Conservation (phyloP, 2,888 invertebrate species). For the Zygaena filipendulae region DNA sequence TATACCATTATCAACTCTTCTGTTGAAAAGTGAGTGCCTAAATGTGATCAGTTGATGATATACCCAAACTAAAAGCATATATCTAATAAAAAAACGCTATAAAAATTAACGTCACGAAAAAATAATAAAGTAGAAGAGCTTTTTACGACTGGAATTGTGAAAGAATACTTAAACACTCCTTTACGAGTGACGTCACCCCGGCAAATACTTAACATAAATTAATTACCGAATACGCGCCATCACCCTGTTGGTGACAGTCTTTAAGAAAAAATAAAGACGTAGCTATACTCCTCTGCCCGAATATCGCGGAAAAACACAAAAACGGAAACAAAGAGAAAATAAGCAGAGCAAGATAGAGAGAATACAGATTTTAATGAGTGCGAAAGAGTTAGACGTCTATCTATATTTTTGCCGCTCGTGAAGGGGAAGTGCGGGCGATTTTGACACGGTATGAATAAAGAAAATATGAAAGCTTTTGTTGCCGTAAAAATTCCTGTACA, state of each 20-base stretch:
- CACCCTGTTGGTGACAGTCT: constrained; percentile 53
- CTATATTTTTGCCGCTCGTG: constrained; percentile 45
- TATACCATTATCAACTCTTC: no score
- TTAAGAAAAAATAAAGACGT: constrained; percentile 36
- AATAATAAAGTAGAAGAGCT: constrained; percentile 12
- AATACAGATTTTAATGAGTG: constrained; percentile 37
- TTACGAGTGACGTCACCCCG: constrained; percentile 31
- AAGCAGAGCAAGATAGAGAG: constrained; percentile 31
- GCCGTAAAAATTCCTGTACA: constrained; percentile 66
- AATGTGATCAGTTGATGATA: no score
- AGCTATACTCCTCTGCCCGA: constrained; percentile 37
- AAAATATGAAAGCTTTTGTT: constrained; percentile 67
- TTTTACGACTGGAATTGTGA: constrained; percentile 24
- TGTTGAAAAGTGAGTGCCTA: no score
- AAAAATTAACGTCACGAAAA: constrained; percentile 45
- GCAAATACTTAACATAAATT: constrained; percentile 59
- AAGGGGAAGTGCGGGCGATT: constrained; percentile 51
- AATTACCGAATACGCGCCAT: constrained; percentile 58
- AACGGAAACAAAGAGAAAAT: constrained; percentile 47
- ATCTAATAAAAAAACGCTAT: constrained; percentile 26
- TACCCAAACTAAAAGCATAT: no score
- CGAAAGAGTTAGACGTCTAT: constrained; percentile 53
- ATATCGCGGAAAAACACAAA: constrained; percentile 56
- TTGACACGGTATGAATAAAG: constrained; percentile 65
- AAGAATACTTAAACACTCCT: constrained; percentile 38